Base-by-base conservation (phyloP, 2,888 invertebrate species). In the Erynnis tages region DNA sequence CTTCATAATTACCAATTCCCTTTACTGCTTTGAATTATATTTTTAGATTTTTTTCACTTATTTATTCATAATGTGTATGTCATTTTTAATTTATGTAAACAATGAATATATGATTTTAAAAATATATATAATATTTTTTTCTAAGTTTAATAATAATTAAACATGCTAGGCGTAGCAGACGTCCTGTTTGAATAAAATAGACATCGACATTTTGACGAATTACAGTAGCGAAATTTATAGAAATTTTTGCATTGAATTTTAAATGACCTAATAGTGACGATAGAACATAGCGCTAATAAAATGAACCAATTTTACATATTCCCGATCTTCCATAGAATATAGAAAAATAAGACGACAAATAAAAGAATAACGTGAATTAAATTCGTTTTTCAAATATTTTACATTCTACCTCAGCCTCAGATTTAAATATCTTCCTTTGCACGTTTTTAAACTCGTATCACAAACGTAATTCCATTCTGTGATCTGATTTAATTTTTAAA, bases 161-260 rank as follows among this genome's bases (percentile, higher is more conserved):
- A n/a, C n/a, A n/a, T n/a, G n/a, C n/a, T n/a, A n/a, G 13, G 11
- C 10, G 17, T 34, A 8, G 13, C 23, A n/a, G 34, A 32, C 23
- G 25, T 10, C 19, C 23, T 11, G 16, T 41, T 43, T 27, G 13
- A 27, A 50, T 11, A 32, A 21, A 37, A 53, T 32, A 52, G 43
- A 55, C 54, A 55, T 55, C 54, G 66, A 59, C 21, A 55, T 47
- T 48, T 53, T 58, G 53, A 65, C 63, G 65, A 65, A 65, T 65
- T 65, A 63, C 50, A 55, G 21, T 27, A 40, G 47, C 55, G 52
- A 43, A 47, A 27, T 48, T 44, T 54, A 54, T 41, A 17, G 23
- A 25, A 40, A 41, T 41, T 49, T 40, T 49, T 49, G 34, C 41
- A 38, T 30, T 19, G 7, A n/a, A 35, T 13, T 13, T 38, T 21